Evolutionary conservation across 2,797 vertebrate species (phyloP), one percentile per base, ranked within the genome.

Genomic region (Macroramphosus scolopax): DNA sequence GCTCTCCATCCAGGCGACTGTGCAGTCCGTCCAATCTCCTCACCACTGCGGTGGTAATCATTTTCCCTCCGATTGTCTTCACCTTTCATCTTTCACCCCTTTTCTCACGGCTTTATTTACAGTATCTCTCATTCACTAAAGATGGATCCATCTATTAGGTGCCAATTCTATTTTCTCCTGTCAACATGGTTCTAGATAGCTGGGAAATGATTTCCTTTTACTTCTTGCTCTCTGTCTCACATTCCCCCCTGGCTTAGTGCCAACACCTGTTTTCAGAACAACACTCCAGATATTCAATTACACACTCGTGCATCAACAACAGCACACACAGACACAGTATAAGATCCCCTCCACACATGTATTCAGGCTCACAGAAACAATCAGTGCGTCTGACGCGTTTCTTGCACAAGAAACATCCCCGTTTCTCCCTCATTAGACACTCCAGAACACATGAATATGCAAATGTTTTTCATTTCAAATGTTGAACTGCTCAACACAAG

Each of bases 61-160:
- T 71, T 69, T 67, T 70, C 39, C 49, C 37, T 57, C 16, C 63
- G 66, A 54, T 72, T 78, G 66, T 63, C 45, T 41, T 61, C 70
- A 72, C 66, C 54, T 49, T 47, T 60, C 62, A 50, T 71, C 45
- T 45, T 29, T 1, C 32, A 12, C 5, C 28, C 32, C 51, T 40
- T 9, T 37, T 6, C 33, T 31, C 17, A 33, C 17, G 8, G 31
- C 12, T 28, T 14, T 18, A 6, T 26, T n/a, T 16, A 17, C 48
- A 9, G 6, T 14, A 4, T 29, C 11, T 53, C 31, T 22, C 30
- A 17, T 16, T 58, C 15, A 2, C 30, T 47, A 39, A 36, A 41
- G 34, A 63, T 25, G 37, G 51, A 36, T 52, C 32, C 26, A 9
- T n/a, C n/a, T n/a, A n/a, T n/a, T n/a, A n/a, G n/a, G 31, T 49